Base-by-base conservation (phyloP, 2,888 invertebrate species). In the Allygus modestus region DNA sequence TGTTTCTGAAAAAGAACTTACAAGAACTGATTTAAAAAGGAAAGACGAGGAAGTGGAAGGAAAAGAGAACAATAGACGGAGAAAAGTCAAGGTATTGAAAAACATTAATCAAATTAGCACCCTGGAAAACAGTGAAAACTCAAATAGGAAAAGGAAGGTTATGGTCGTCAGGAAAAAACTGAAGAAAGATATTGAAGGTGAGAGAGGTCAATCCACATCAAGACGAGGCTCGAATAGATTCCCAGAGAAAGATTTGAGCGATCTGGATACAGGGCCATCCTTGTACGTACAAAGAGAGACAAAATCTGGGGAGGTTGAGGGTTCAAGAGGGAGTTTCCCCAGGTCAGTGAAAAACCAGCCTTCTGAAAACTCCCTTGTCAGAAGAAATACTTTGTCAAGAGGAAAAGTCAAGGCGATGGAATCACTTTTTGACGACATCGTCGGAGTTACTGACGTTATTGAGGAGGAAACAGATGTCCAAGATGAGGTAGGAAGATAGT, bases 231-330 rank as follows among this genome's bases (percentile, higher is more conserved):
- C 58, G 26, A 41, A 37, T 15, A 79, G 37, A 33, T 79, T 79
- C 37, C 58, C 20, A 37, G 54, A n/a, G 23, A 54, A 20, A 79
- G 83, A 83, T 37, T 41, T 83, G 26, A 54, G 41, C 17, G 83
- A 83, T n/a, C 41, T 83, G 33, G 83, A 83, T 43, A 75, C 75
- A 17, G 83, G 83, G 1, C 75, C 83, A 23, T 83, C 83, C 26
- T 26, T 83, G 23, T 83, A 83, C 15, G 83, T 83, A 5, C 75
- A 83, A n/a, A 73, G 75, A 58, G 75, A 83, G 71, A 83, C 83
- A 54, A 54, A 83, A 7, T 51, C 83, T 12, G 51, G 51, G 0
- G 81, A 61, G 23, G 28, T 65, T 65, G 73, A 71, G 15, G 23
- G 5, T n/a, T 33, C 73, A 2, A 82, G 75, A 28, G 58, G 58